Base-by-base conservation (phyloP, 2,797 vertebrate genomes). In the Rhinatrema bivittatum region DNA sequence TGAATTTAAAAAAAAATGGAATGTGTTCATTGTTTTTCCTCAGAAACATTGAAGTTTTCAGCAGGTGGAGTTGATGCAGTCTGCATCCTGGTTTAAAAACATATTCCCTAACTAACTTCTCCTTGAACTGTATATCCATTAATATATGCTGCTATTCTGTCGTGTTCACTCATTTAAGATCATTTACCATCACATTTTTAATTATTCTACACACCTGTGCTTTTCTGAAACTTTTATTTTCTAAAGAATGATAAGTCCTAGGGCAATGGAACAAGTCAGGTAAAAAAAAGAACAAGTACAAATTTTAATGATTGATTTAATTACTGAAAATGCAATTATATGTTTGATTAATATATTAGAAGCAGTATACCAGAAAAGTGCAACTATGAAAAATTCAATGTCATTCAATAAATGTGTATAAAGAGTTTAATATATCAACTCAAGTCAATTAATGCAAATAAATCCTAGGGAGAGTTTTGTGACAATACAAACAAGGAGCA, bases 101-200 rank as follows among this genome's bases (percentile, higher is more conserved):
- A 29, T 19, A 24, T 1, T 10, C 6, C 4, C 51, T 45, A 42
- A 42, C 10, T 45, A 46, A 46, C 16, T 3, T 18, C 5, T 30
- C 5, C 11, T 42, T 52, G 15, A 36, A 22, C 4, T 25, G 9
- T 1, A 7, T 39, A 12, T 39, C 46, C 19, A 27, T 42, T 21
- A 24, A 19, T 36, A 40, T 22, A 5, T 10, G 31, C 12, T 10
- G 32, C 34, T 20, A 10, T 29, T 42, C 36, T 47, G 19, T 17
- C 27, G 10, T 23, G 7, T 41, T 49, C 29, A 48, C 6, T 32
- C 16, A 50, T n/a, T 26, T 53, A 2, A 10, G 8, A 39, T 6
- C 20, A 46, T 56, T 50, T 25, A 42, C 7, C 31, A 37, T 24
- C 20, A 26, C 2, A 29, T 59, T 61, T n/a, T 56, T 54, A 50